Evolutionary conservation across 2,797 vertebrate species (phyloP).

Genomic region (Peromyscus melanophrys): DNA sequence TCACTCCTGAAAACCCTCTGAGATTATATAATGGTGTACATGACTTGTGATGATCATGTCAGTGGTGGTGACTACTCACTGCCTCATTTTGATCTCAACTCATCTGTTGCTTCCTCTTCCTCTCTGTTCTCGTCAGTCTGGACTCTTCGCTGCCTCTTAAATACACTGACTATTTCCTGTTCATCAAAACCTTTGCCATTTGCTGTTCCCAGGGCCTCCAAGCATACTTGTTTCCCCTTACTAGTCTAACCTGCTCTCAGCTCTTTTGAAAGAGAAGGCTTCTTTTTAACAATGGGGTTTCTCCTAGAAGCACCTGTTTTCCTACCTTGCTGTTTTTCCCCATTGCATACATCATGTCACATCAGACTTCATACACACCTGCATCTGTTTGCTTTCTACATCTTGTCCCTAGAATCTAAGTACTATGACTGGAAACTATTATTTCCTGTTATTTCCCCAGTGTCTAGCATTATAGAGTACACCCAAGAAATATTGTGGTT

Average conservation of each 20-base stretch:
- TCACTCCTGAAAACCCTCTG: background rate
- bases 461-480: conserved; percentile 32
- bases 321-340: background rate
- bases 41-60: background rate
- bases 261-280: background rate
- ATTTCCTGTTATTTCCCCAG: conserved; percentile 15
- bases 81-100: background rate
- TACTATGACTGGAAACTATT: background rate
- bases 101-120: background rate
- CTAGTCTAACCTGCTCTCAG: background rate
- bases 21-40: background rate
- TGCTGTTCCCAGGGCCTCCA: background rate
- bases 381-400: background rate
- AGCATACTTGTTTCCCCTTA: rapidly evolving
- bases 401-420: background rate
- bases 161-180: background rate
- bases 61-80: background rate
- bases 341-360: background rate
- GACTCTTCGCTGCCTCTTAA: background rate
- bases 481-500: conserved; percentile 23
- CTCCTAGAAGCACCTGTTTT: background rate
- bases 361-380: background rate
- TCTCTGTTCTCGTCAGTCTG: background rate
- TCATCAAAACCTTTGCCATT: background rate
- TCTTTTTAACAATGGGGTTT: background rate